phyloP scores from a whole-genome alignment of 2,113 vertebrate species.

The Thomomys bottae region DNA sequence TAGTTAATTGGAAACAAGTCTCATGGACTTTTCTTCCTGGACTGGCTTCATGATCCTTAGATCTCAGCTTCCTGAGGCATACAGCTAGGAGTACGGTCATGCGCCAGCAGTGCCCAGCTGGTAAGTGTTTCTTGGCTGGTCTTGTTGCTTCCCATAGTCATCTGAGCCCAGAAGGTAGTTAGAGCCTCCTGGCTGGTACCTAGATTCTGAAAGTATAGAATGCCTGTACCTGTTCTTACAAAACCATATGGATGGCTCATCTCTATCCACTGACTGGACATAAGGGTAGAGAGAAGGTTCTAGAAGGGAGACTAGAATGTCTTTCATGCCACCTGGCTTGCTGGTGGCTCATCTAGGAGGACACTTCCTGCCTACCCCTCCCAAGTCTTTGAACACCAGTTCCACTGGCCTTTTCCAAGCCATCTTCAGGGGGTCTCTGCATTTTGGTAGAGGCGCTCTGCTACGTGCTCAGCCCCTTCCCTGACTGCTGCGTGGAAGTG shows the following conservation, averaged over 20 bases:
- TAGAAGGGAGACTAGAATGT: not conserved
- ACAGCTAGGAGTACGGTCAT: no score
- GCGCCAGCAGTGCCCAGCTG: no score
- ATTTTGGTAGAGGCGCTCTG: conserved; percentile 24
- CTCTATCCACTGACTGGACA: not conserved
- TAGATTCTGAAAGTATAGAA: conserved; percentile 72
- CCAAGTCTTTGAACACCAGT: not conserved
- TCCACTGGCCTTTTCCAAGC: not conserved
- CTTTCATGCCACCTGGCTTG: not conserved
- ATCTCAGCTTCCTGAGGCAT: no score
- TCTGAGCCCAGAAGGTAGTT: conserved; percentile 49
- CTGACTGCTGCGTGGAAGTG: conserved; percentile 34
- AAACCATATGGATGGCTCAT: conserved; percentile 46
- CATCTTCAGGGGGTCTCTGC: conserved; percentile 46
- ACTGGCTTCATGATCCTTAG: no score
- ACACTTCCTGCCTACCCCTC: not conserved
- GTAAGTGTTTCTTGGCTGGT: not conserved
- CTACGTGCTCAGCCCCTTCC: conserved; percentile 51
- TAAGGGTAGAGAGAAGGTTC: conserved; percentile 46
- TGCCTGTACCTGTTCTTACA: conserved; percentile 41
- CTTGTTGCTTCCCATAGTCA: conserved; percentile 42
- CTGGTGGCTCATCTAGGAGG: conserved; percentile 31
- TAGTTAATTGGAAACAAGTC: no score
- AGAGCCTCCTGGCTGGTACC: conserved; percentile 56
- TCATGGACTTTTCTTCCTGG: no score